phyloP scores from a whole-genome alignment of 2,113 vertebrate species.

The Ancistrus triradiatus region DNA sequence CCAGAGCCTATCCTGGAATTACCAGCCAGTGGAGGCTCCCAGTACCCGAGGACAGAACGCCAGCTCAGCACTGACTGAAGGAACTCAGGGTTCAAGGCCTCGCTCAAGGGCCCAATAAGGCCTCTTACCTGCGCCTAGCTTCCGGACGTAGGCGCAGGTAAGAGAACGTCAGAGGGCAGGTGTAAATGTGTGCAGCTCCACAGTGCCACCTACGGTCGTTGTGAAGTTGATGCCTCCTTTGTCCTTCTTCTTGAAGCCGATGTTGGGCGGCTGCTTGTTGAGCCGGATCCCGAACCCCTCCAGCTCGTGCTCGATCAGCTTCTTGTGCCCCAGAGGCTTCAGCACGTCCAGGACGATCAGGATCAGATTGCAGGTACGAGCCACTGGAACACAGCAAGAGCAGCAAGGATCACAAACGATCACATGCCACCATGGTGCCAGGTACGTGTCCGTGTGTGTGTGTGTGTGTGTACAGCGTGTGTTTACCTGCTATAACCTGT shows the following conservation, averaged over 20 bases:
- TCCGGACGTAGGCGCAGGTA: too few relatives aligned
- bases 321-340: constrained; percentile 95
- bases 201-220: constrained; percentile 72
- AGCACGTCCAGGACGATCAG: constrained; percentile 95
- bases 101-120: too few relatives aligned
- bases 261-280: constrained; percentile 94
- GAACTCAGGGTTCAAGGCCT: too few relatives aligned
- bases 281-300: constrained; percentile 97
- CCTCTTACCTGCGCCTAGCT: too few relatives aligned
- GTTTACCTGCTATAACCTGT: constrained; percentile 92
- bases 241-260: constrained; percentile 98
- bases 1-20: too few relatives aligned
- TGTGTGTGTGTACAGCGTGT: neutral
- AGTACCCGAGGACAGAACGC: too few relatives aligned
- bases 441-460: neutral
- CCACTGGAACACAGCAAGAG: constrained; percentile 71
- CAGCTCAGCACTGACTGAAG: too few relatives aligned
- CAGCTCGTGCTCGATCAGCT: constrained; percentile 94
- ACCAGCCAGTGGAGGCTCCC: too few relatives aligned
- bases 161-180: too few relatives aligned
- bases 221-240: constrained; percentile 99
- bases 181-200: neutral
- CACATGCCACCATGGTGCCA: neutral
- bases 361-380: constrained; percentile 96
- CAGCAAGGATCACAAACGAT: neutral